These are phyloP conservation scores for Drosophila ohnishii DNA, from an alignment of 1,140 invertebrate genomes.

Conservation along the genomic window DNA sequence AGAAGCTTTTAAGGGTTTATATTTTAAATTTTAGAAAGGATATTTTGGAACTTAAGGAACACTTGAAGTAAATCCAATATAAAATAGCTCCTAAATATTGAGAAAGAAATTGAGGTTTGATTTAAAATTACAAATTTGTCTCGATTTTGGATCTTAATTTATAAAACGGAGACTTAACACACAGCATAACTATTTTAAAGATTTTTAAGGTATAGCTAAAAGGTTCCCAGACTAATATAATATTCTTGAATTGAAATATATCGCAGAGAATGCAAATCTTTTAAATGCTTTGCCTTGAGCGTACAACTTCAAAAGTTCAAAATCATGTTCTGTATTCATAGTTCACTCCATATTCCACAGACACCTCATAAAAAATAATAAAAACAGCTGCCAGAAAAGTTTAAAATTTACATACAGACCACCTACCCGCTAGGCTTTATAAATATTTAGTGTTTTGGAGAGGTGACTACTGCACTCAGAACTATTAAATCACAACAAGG, in stretches of 20 bases:
- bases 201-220: background rate
- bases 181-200: background rate
- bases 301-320: background rate
- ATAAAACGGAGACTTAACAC: background rate
- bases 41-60: background rate
- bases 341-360: constrained; percentile 4
- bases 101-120: background rate
- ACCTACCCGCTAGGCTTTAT: background rate
- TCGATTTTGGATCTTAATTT: background rate
- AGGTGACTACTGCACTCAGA: constrained; percentile 19
- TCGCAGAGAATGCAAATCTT: too few relatives aligned
- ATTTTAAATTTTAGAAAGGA: background rate
- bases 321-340: constrained; percentile 12
- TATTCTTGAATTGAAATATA: background rate
- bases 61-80: background rate
- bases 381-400: constrained; percentile 12
- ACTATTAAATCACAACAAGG: constrained; percentile 11
- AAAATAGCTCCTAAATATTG: too few relatives aligned
- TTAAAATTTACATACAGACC: background rate
- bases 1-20: background rate
- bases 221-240: background rate
- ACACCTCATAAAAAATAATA: constrained; percentile 12
- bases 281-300: constrained; percentile 1
- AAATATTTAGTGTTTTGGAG: constrained; percentile 14
- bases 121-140: too few relatives aligned